Base-by-base conservation (phyloP, 2,888 invertebrate species). In the Rapana venosa region DNA sequence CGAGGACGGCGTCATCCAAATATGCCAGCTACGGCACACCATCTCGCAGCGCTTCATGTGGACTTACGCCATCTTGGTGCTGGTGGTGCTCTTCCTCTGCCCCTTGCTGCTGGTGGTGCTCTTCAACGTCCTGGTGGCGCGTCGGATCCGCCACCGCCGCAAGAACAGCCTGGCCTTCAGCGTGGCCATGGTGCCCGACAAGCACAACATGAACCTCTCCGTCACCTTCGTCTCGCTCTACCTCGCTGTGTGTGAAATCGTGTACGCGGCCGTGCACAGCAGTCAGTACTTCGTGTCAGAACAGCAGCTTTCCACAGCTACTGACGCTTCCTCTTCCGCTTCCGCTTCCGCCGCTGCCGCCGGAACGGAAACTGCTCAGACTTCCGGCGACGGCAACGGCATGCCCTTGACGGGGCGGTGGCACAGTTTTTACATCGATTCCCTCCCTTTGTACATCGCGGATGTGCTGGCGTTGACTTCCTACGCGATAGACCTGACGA, bases 181-280 rank as follows among this genome's bases (percentile, higher is more conserved):
- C 74, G 61, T 86, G 66, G 85, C 90, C 30, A 91, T 91, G 91
- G 90, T 83, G 26, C 91, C 91, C 20, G 90, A 89, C 70, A 86
- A 87, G 17, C 88, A 90, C 56, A 89, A 84, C 58, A 85, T 91
- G 58, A 91, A 90, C 74, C 86, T 89, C 84, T 83, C 91, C 30
- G 90, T 91, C 81, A 88, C 90, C 30, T 85, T 90, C 61, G 87
- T 91, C 88, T 91, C 91, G 20, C 88, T 91, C 26, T 90, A 90
- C 81, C 90, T 91, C 83, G 91, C 91, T 22, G 74, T 90, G 32
- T 89, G 91, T 83, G 91, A 91, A 83, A 88, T 91, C 56, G 88
- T 90, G n/a, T 91, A 91, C 88, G 91, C 91, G 13, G 47, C 90
- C 22, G 90, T 91, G n/a, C 91, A 91, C 61, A 84, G 90, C 74